These are phyloP conservation scores for Lathronympha strigana DNA, from an alignment of 2,888 invertebrate species.

Conservation along the genomic window DNA sequence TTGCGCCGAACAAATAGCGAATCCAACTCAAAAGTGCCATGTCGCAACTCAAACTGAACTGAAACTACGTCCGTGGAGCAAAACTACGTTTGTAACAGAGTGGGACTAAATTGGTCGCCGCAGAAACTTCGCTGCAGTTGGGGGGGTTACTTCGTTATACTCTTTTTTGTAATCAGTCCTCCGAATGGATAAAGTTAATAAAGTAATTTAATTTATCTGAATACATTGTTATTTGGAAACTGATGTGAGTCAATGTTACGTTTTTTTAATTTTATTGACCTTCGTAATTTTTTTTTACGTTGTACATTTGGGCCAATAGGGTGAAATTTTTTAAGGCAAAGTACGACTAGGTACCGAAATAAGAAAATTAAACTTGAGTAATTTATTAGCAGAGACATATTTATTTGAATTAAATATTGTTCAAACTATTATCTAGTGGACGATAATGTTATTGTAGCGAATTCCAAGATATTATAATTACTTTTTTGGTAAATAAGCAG, in stretches of 20 bases:
- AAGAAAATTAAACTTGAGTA: no score
- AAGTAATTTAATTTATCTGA: not conserved
- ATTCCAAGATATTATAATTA: no score
- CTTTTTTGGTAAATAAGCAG: no score
- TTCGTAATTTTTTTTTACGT: no score
- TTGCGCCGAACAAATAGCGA: slow-evolving; percentile 4
- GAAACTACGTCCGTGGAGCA: no score
- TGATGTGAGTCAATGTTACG: not conserved
- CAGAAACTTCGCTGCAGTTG: slow-evolving; percentile 11
- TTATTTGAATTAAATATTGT: no score
- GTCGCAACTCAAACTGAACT: slow-evolving; percentile 18
- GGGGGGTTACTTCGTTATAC: not conserved
- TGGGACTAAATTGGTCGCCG: slow-evolving; percentile 1
- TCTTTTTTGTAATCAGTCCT: not conserved
- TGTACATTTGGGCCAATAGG: no score
- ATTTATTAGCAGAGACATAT: no score
- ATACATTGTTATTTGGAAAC: not conserved
- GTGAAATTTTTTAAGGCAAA: no score
- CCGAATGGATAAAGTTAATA: not conserved
- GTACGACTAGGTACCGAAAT: no score
- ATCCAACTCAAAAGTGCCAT: not conserved
- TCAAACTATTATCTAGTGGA: no score
- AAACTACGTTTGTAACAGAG: slow-evolving; percentile 1
- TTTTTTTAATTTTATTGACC: not conserved
- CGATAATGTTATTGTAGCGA: no score